Evolutionary conservation across 2,888 invertebrate species (phyloP), one percentile per base, ranked within the genome.

Genomic region (Napeogenes sylphis): DNA sequence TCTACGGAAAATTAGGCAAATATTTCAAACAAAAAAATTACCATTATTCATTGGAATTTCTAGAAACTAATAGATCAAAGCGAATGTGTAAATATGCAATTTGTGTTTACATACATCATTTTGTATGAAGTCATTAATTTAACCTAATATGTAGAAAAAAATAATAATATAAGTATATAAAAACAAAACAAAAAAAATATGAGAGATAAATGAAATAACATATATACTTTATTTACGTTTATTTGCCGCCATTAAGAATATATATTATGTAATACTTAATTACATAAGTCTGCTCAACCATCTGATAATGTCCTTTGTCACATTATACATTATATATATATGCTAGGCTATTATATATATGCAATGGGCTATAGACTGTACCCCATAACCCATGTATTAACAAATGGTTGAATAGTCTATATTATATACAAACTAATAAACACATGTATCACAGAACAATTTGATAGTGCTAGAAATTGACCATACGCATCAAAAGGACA

Each of bases 401-500:
- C 42, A 42, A 42, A 42, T 42, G 42, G 42, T 42, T 42, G 10
- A 42, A 42, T 42, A 42, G 42, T 42, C 8, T 10, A 42, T 42
- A 42, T 42, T 42, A 42, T 42, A 63, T 70, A 68, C 66, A 71
- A 87, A 85, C 78, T 84, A 84, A 87, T 78, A 88, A 87, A 87
- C 80, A 83, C 82, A 87, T 85, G 75, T 88, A 90, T 90, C 90
- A 90, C 89, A 89, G 88, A 88, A 87, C 80, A 87, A 84, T 87
- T 86, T 87, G 87, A 89, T 88, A 87, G 88, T 87, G 83, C 85
- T 85, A 83, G 79, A 87, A 90, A 90, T 90, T 90, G 88, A 90
- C 90, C 80, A 83, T 79, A 82, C 79, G 77, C 77, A 77, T 79
- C 75, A 78, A 77, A 83, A 77, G 73, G 85, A 85, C 82, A 78